Percentiles rank a stretch among this genome's conserved stretches.
These are phyloP conservation scores for Astyanax mexicanus DNA, from an alignment of 2,797 vertebrate species.

Conservation along the genomic window DNA sequence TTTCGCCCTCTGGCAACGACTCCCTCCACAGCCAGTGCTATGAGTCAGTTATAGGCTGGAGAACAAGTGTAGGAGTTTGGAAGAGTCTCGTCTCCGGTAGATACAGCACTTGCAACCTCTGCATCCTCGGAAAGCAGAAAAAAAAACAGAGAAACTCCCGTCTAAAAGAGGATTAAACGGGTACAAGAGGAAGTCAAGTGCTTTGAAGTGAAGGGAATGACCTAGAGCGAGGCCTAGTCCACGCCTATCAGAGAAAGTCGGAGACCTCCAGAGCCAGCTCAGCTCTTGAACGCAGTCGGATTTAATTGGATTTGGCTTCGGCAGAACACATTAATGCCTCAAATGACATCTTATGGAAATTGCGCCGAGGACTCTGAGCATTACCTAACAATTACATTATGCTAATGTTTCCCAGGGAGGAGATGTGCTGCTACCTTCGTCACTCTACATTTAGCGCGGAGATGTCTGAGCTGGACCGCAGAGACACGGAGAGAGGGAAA, in stretches of 20 bases:
- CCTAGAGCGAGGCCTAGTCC: not conserved
- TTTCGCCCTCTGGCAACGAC: not conserved
- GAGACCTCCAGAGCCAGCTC: slow-evolving; percentile 16
- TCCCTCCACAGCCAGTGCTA: slow-evolving; percentile 20
- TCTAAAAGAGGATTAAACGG: slow-evolving; percentile 17
- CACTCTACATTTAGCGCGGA: slow-evolving; percentile 50
- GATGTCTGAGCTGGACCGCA: slow-evolving; percentile 39
- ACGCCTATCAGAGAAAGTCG: slow-evolving; percentile 9
- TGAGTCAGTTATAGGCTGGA: slow-evolving; percentile 44
- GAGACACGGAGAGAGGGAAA: slow-evolving; percentile 33
- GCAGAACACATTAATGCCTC: slow-evolving; percentile 48
- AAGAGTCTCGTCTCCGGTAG: slow-evolving; percentile 21
- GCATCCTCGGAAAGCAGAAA: not conserved
- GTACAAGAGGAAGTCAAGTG: not conserved
- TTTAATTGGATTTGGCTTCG: slow-evolving; percentile 44
- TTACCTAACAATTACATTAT: slow-evolving; percentile 60
- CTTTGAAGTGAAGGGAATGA: slow-evolving; percentile 7
- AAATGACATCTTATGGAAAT: slow-evolving; percentile 48
- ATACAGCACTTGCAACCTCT: slow-evolving; percentile 9
- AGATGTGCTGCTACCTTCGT: slow-evolving; percentile 42
- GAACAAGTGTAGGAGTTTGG: slow-evolving; percentile 37
- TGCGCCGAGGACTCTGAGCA: slow-evolving; percentile 40
- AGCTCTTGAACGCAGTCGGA: slow-evolving; percentile 38
- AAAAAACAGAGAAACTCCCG: slow-evolving; percentile 19
- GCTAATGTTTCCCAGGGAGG: slow-evolving; percentile 56